These are phyloP conservation scores for Panagrolaimus sp. DNA, from an alignment of 1,140 invertebrate species.

Conservation along the genomic window DNA sequence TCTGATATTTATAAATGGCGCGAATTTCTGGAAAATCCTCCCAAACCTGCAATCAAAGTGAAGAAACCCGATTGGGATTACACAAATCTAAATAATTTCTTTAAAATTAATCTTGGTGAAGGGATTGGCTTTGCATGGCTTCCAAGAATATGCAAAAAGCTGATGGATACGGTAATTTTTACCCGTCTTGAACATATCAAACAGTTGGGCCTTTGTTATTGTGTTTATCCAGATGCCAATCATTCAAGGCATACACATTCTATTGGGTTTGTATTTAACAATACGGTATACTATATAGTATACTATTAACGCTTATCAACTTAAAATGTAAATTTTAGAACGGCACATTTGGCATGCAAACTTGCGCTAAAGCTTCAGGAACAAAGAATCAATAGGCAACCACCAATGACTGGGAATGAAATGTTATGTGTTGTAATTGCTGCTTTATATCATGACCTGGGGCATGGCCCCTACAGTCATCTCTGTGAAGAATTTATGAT, in stretches of 20 bases:
- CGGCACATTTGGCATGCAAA: background rate
- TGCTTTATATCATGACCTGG: conserved; percentile 21
- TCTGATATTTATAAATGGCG: conserved; percentile 17
- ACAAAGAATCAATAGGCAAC: background rate
- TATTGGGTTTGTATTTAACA: conserved; percentile 17
- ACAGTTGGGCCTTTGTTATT: background rate
- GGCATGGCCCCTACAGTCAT: conserved; percentile 23
- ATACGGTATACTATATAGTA: too few relatives aligned
- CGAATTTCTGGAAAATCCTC: conserved; percentile 8
- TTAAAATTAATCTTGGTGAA: too few relatives aligned
- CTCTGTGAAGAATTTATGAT: conserved; percentile 7
- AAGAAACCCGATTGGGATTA: too few relatives aligned
- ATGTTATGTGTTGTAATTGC: conserved; percentile 19
- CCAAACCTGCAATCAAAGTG: background rate
- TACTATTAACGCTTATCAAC: background rate
- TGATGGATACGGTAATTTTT: conserved; percentile 14
- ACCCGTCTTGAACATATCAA: conserved; percentile 9
- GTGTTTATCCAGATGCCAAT: conserved; percentile 3
- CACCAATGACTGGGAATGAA: conserved; percentile 14
- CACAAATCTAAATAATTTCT: too few relatives aligned
- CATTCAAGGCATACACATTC: conserved; percentile 13
- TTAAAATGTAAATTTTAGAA: background rate
- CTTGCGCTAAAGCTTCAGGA: background rate
- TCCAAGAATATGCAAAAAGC: background rate
- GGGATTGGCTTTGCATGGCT: background rate